A percentile compares a stretch with the other conserved stretches of the same genome.
These are phyloP conservation scores for Lobophora halterata DNA, from an alignment of 2,888 invertebrate genomes.

Conservation along the genomic window DNA sequence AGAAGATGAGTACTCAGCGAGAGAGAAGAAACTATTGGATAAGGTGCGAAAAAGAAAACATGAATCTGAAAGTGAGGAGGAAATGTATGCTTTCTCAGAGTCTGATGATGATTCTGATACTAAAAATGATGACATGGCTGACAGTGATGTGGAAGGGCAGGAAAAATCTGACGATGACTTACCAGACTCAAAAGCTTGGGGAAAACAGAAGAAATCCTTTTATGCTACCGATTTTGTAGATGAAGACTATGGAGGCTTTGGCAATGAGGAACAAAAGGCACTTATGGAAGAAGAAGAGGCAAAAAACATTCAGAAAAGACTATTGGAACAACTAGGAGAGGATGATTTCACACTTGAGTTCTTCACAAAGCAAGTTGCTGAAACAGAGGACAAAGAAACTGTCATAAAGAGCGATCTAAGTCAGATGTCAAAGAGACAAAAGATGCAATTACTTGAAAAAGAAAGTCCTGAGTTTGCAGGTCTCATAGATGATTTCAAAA, in stretches of 20 bases:
- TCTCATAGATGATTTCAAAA: conserved; percentile 89
- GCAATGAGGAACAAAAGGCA: conserved; percentile 85
- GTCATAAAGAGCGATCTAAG: conserved; percentile 88
- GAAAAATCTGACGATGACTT: conserved; percentile 85
- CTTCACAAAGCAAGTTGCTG: conserved; percentile 60
- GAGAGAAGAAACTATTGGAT: conserved; percentile 82
- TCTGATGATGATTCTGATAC: conserved; percentile 69
- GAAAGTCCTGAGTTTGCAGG: conserved; percentile 93
- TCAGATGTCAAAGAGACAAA: conserved; percentile 87
- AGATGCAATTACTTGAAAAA: conserved; percentile 87
- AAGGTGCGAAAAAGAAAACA: conserved; percentile 80
- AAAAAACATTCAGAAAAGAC: conserved; percentile 87
- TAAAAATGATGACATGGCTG: conserved; percentile 73
- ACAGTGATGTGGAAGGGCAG: conserved; percentile 89
- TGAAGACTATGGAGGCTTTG: conserved; percentile 88
- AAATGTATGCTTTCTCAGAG: conserved; percentile 82
- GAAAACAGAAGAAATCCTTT: conserved; percentile 87
- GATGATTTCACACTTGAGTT: conserved; percentile 86
- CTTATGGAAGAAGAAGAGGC: conserved; percentile 92
- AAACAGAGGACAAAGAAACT: conserved; percentile 72
- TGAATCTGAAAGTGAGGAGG: conserved; percentile 81
- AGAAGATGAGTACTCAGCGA: conserved; percentile 85
- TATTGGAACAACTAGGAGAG: conserved; percentile 89
- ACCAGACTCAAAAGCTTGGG: conserved; percentile 93
- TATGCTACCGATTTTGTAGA: conserved; percentile 95